Percentiles rank a stretch among this genome's conserved stretches.
phyloP scores from a whole-genome alignment of 1,140 invertebrate species.

The Macrotrachela quadricornifera region DNA sequence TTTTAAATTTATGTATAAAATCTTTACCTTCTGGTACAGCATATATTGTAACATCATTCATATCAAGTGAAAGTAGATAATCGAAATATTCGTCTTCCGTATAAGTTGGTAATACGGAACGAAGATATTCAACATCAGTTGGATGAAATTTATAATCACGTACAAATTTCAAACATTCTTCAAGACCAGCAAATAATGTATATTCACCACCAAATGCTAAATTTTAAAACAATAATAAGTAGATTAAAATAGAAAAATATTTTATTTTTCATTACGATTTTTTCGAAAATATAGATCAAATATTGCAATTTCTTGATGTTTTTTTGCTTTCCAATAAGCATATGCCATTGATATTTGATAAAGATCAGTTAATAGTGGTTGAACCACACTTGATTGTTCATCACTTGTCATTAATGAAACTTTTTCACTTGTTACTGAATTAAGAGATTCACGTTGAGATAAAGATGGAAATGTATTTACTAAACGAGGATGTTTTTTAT shows the following conservation, averaged over 20 bases:
- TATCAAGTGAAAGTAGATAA: conserved; percentile 58
- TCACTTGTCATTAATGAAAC: too few relatives aligned
- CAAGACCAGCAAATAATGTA: conserved; percentile 88
- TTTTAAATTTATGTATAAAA: too few relatives aligned
- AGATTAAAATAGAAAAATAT: too few relatives aligned
- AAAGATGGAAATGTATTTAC: too few relatives aligned
- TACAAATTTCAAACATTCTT: conserved; percentile 85
- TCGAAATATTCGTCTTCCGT: conserved; percentile 75
- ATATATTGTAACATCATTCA: conserved; percentile 62
- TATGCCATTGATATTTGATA: conserved; percentile 99
- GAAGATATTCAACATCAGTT: conserved; percentile 82
- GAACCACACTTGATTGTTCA: neutral
- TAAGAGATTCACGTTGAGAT: too few relatives aligned
- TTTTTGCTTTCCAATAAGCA: conserved; percentile 92
- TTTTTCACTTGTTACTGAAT: too few relatives aligned
- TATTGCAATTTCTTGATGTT: conserved; percentile 65
- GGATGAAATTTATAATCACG: conserved; percentile 79
- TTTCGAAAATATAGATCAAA: conserved; percentile 96
- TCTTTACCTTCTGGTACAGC: conserved; percentile 59
- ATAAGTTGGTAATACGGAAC: conserved; percentile 51
- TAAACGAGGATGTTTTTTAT: too few relatives aligned
- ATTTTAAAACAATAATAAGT: too few relatives aligned
- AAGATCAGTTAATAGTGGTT: conserved; percentile 39
- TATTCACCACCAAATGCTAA: conserved; percentile 78
- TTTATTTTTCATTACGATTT: conserved; percentile 55